Evolutionary conservation across 2,888 invertebrate genomes (phyloP).

Genomic region (Syrista parreyssii): DNA sequence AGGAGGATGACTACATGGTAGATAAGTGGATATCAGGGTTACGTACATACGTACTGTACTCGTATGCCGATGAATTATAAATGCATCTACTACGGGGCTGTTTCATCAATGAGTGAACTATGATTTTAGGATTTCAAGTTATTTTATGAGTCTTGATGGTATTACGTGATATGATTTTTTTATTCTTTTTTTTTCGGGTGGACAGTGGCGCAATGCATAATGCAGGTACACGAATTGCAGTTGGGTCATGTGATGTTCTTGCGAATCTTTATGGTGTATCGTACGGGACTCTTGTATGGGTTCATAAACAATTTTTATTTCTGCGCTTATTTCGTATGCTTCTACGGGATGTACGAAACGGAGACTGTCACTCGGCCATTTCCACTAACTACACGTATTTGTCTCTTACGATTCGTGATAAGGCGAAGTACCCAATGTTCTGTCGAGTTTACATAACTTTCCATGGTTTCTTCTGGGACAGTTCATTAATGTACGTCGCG

Average conservation of each 20-base stretch:
- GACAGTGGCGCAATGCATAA: background rate
- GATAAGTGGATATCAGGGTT: slow-evolving; percentile 37
- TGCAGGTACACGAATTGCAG: background rate
- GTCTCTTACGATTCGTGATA: background rate
- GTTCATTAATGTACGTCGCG: background rate
- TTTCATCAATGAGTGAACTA: background rate
- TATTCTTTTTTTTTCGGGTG: too few relatives aligned
- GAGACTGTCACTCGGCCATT: background rate
- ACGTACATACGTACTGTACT: slow-evolving; percentile 28
- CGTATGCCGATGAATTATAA: background rate
- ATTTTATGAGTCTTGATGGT: background rate
- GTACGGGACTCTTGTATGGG: background rate
- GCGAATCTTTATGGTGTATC: background rate
- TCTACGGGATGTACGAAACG: background rate
- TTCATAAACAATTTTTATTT: background rate
- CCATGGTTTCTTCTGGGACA: background rate
- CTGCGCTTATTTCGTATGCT: background rate
- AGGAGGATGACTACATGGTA: background rate
- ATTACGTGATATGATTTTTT: background rate
- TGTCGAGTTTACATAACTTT: background rate
- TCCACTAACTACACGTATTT: background rate
- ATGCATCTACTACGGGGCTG: background rate
- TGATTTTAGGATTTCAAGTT: background rate
- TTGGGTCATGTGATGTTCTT: background rate
- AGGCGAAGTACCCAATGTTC: background rate